Conservation (phyloP, 2,113 vertebrate species). For the Mungos mungo region DNA sequence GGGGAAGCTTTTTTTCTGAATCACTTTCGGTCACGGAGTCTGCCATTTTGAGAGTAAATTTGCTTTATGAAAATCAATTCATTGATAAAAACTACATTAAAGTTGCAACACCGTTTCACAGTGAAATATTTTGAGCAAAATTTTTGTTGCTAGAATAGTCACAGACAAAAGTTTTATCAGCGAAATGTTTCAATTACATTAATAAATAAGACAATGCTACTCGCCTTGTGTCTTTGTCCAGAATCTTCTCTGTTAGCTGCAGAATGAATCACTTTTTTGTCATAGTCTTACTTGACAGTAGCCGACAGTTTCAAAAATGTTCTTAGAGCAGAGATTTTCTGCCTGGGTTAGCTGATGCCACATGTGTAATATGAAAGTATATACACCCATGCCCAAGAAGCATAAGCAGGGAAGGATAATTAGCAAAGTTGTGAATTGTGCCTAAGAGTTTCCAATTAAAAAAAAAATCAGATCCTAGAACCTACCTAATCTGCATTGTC, state of each 20-base stretch:
- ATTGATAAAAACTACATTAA: slow-evolving; percentile 60
- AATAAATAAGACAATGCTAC: slow-evolving; percentile 80
- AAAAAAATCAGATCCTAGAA: background rate
- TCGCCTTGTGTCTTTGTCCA: slow-evolving; percentile 42
- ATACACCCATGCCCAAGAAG: background rate
- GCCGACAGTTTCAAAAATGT: background rate
- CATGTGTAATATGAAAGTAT: background rate
- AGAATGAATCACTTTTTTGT: slow-evolving; percentile 30
- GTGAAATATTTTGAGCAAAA: slow-evolving; percentile 82
- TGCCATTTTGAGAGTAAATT: slow-evolving; percentile 78
- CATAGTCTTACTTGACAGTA: background rate
- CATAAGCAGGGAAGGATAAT: background rate
- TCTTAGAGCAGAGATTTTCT: background rate
- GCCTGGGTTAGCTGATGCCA: background rate
- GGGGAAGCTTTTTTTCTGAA: slow-evolving; percentile 9
- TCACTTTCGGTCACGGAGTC: slow-evolving; percentile 71
- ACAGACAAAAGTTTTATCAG: slow-evolving; percentile 82
- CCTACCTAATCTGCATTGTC: background rate
- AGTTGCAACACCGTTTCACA: slow-evolving; percentile 78
- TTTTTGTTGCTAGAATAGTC: slow-evolving; percentile 80
- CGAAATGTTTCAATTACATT: slow-evolving; percentile 85
- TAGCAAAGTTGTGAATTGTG: background rate
- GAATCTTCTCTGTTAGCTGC: background rate
- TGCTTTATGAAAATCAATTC: slow-evolving; percentile 79
- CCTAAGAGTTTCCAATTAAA: background rate